Conservation (phyloP, 1,140 invertebrate species). For the Nephila pilipes region DNA sequence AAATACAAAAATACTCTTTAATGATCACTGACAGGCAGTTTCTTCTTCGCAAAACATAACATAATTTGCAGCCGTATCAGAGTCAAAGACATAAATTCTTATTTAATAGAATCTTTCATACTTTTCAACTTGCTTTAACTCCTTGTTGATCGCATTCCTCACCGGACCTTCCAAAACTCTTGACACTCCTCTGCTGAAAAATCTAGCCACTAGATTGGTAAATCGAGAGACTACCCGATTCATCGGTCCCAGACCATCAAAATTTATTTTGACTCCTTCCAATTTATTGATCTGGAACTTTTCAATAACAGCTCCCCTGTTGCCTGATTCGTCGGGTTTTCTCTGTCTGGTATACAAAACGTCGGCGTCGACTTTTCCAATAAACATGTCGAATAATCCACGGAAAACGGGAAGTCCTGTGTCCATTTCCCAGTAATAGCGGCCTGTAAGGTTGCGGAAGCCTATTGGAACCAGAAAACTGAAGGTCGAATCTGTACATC, state of each 20-base stretch:
- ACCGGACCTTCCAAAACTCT: conserved; percentile 50
- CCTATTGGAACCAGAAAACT: conserved; percentile 65
- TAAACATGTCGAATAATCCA: conserved; percentile 41
- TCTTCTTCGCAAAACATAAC: not conserved
- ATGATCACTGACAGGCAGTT: not conserved
- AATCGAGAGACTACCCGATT: conserved; percentile 45
- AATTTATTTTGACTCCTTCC: conserved; percentile 48
- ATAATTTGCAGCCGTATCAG: not conserved
- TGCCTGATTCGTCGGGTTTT: not conserved
- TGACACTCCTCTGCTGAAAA: conserved; percentile 44
- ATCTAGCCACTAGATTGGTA: conserved; percentile 8
- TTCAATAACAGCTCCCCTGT: conserved; percentile 21
- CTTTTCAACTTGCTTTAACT: conserved; percentile 55
- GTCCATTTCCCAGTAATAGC: conserved; percentile 57
- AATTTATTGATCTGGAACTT: conserved; percentile 43
- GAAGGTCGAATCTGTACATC: conserved; percentile 47
- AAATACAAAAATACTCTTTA: not conserved
- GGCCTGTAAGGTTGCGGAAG: conserved; percentile 36
- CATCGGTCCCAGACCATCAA: conserved; percentile 44
- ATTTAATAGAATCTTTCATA: conserved; percentile 64
- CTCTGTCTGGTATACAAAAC: conserved; percentile 42
- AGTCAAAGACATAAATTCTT: not conserved
- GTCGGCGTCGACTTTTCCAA: conserved; percentile 12
- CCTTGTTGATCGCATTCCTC: conserved; percentile 54
- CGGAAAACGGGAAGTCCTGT: conserved; percentile 30